Evolutionary conservation across 2,113 vertebrate genomes (phyloP).

Genomic region (Pseudorectes ferrugineus): DNA sequence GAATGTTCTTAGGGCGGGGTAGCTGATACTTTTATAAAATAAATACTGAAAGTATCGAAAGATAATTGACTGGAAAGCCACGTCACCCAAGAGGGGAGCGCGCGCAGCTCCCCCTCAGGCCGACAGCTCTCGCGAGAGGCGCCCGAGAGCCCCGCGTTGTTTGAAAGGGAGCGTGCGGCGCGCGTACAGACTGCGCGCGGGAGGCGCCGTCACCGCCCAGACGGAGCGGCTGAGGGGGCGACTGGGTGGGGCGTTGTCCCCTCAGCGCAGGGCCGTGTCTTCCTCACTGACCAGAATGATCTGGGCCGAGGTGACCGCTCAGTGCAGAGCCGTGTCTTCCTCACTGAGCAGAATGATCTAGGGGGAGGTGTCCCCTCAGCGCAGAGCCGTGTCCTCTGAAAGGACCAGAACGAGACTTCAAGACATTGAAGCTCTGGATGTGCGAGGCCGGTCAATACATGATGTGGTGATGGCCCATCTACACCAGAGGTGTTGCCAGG

Average conservation of each 20-base stretch:
- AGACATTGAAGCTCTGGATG: not conserved
- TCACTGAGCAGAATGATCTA: no score
- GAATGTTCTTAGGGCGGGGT: not conserved
- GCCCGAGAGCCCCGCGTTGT: not conserved
- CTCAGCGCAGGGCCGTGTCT: not conserved
- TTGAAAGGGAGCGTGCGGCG: not conserved
- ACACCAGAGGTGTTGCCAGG: not conserved
- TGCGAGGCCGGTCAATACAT: not conserved
- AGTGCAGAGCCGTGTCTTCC: not conserved
- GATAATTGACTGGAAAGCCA: not conserved
- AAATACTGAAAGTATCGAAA: not conserved
- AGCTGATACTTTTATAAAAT: not conserved
- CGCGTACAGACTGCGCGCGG: rapidly evolving
- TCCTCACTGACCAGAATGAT: not conserved
- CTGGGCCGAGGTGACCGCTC: not conserved
- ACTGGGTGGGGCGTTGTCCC: not conserved
- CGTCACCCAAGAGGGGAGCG: rapidly evolving
- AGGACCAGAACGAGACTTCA: not conserved
- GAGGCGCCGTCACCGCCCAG: rapidly evolving
- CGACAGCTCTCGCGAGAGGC: not conserved
- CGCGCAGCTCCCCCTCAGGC: not conserved
- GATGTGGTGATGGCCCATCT: not conserved
- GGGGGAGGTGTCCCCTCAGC: not conserved
- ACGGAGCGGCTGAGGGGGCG: no score
- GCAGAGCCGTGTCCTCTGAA: not conserved